Evolutionary conservation across 2,113 vertebrate genomes (phyloP).

Genomic region (Oophaga pumilio): DNA sequence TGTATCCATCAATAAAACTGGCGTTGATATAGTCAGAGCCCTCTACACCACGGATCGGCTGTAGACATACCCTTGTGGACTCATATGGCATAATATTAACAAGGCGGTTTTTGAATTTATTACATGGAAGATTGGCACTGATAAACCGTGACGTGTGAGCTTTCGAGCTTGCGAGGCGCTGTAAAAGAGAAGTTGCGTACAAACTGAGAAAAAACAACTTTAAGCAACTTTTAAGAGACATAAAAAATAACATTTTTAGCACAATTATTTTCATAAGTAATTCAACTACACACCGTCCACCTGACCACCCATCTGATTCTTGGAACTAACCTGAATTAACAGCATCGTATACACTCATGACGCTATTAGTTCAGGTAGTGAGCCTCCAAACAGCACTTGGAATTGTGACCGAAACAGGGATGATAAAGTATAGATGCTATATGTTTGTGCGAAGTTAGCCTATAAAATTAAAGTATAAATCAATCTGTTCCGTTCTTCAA

Average conservation of each 20-base stretch:
- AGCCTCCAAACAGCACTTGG: too few species aligned
- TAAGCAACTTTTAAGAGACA: neutral
- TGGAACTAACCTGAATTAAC: too few species aligned
- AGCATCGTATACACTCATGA: too few species aligned
- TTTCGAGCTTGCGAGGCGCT: conserved; percentile 98
- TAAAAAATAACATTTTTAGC: neutral
- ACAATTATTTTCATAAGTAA: neutral
- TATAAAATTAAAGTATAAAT: too few species aligned
- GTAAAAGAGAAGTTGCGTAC: conserved; percentile 49
- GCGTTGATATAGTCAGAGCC: conserved; percentile 98
- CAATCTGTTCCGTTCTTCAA: too few species aligned
- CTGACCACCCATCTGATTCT: too few species aligned
- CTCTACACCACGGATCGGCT: conserved; percentile 97
- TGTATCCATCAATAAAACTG: conserved; percentile 99
- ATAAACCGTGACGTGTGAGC: conserved; percentile 99
- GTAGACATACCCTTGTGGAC: conserved; percentile 94
- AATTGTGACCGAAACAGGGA: too few species aligned
- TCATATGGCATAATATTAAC: conserved; percentile 99
- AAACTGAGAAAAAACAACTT: neutral
- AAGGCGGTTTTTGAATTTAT: conserved; percentile 99
- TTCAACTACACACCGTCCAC: too few species aligned
- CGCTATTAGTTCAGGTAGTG: too few species aligned
- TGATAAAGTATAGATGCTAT: too few species aligned
- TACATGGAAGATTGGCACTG: conserved; percentile 99
- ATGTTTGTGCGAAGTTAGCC: too few species aligned